phyloP scores from a whole-genome alignment of 1,140 invertebrate species.

The Sinella curviseta region DNA sequence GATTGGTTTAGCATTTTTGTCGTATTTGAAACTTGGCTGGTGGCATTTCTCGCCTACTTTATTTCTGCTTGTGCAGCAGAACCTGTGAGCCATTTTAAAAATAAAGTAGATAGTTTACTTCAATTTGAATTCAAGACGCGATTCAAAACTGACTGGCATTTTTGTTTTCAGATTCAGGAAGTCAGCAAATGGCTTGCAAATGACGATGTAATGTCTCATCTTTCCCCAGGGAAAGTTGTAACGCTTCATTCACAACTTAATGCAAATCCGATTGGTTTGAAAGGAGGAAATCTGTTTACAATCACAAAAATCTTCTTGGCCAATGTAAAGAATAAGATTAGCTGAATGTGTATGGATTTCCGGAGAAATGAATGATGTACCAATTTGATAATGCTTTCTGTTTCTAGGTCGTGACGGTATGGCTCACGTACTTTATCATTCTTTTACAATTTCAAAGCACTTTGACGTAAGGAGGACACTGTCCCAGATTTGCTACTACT shows the following conservation, averaged over 20 bases:
- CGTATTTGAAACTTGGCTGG: neutral
- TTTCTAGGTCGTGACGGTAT: constrained; percentile 1
- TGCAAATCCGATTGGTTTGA: neutral
- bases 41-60: constrained; percentile 7
- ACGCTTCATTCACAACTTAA: neutral
- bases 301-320: neutral
- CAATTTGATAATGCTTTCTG: neutral
- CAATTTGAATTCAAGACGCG: neutral
- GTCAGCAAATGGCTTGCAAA: neutral
- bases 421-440: constrained; percentile 7
- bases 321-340: neutral
- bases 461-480: too few species aligned
- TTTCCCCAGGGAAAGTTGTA: neutral
- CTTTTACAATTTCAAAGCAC: neutral
- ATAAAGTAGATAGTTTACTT: neutral
- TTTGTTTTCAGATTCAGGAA: neutral
- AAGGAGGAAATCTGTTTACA: constrained; percentile 16
- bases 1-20: constrained; percentile 3
- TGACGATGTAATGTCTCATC: neutral
- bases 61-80: neutral
- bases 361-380: neutral
- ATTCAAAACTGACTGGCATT: neutral
- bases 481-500: too few species aligned
- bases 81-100: neutral
- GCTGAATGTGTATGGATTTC: too few species aligned